A percentile compares a stretch with the other conserved stretches of the same genome.
Conservation (phyloP, 2,797 vertebrate genomes). For the Babyrousa celebensis region DNA sequence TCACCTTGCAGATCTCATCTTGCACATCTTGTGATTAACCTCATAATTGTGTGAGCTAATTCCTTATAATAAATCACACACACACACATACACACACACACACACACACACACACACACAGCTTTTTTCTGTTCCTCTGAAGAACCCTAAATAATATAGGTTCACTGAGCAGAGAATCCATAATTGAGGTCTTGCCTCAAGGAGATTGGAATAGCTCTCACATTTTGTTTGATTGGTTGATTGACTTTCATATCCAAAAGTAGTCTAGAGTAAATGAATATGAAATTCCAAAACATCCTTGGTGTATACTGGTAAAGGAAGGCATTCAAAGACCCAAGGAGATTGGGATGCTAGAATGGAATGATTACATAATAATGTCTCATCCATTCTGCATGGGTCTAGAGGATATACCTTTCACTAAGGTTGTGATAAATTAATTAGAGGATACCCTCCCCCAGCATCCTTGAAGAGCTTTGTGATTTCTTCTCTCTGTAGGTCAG, state of each 20-base stretch:
- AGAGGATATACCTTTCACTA: neutral
- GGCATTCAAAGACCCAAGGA: neutral
- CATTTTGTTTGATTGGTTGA: neutral
- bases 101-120: neutral
- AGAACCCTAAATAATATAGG: neutral
- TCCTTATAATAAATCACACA: neutral
- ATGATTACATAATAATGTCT: neutral
- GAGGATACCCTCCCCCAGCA: neutral
- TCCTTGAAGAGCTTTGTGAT: neutral
- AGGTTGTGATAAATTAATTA: neutral
- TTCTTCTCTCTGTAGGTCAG: neutral
- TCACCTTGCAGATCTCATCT: neutral
- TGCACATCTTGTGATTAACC: neutral
- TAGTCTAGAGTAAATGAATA: neutral
- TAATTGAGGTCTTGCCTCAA: neutral
- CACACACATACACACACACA: neutral
- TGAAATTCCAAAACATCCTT: constrained; percentile 12
- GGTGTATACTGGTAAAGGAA: neutral
- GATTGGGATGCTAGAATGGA: neutral
- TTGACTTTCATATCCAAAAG: neutral
- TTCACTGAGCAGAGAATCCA: neutral
- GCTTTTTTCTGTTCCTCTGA: neutral
- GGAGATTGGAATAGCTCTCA: neutral
- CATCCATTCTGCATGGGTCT: neutral
- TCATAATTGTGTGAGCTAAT: neutral